phyloP scores from a whole-genome alignment of 2,113 vertebrate genomes.

The Sminthopsis crassicaudata region DNA sequence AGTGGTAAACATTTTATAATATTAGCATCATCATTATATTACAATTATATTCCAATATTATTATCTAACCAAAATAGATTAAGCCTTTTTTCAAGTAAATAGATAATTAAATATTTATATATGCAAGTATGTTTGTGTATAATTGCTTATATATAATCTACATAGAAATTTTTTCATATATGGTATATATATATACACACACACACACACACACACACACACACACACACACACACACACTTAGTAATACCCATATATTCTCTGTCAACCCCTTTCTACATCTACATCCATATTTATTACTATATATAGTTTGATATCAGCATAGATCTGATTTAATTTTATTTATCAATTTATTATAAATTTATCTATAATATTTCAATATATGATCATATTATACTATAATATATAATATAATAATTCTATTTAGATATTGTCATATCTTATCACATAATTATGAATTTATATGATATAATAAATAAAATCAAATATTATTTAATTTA shows the following conservation, averaged over 20 bases:
- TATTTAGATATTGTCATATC: no score
- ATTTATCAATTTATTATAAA: no score
- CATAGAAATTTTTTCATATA: not conserved
- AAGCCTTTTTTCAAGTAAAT: not conserved
- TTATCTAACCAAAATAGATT: not conserved
- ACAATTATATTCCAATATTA: not conserved
- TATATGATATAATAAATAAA: no score
- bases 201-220: not conserved
- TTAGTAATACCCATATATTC: not conserved
- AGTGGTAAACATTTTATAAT: not conserved
- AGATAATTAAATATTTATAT: not conserved
- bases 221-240: no score
- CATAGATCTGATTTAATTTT: conserved; percentile 2
- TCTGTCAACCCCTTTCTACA: not conserved
- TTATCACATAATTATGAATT: no score
- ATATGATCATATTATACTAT: no score
- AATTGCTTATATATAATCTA: not conserved
- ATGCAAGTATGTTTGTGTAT: not conserved
- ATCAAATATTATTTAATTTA: no score
- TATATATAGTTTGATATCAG: not conserved
- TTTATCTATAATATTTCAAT: no score
- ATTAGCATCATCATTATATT: not conserved
- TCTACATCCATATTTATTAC: not conserved
- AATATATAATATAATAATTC: no score
- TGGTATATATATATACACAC: not conserved